A percentile compares a stretch with the other conserved stretches of the same genome.
Evolutionary conservation across 1,140 invertebrate genomes (phyloP).

Genomic region (Palaemon carinicauda): DNA sequence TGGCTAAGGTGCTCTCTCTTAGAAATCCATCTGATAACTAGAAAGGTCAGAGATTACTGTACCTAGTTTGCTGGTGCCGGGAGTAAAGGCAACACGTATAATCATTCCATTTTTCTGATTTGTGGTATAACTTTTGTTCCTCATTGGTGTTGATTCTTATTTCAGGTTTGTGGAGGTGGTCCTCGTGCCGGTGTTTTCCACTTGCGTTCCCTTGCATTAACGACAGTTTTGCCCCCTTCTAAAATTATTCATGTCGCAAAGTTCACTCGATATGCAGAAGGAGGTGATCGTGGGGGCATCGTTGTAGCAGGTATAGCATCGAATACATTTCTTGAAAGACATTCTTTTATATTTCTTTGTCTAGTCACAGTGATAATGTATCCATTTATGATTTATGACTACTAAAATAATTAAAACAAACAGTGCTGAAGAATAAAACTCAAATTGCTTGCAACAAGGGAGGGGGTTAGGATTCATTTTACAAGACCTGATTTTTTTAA

Average conservation of each 20-base stretch:
- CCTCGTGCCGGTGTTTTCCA: conserved; percentile 56
- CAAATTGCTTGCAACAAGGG: no score
- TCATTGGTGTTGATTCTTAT: background rate
- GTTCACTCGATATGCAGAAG: conserved; percentile 49
- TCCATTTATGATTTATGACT: no score
- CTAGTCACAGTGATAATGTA: background rate
- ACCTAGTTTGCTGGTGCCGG: no score
- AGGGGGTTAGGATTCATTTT: background rate
- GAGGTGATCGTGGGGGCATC: conserved; percentile 44
- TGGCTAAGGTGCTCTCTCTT: no score
- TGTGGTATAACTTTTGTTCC: background rate
- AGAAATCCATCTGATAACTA: no score
- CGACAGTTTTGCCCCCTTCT: conserved; percentile 41
- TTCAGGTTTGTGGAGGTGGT: conserved; percentile 56
- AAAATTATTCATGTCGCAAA: conserved; percentile 48
- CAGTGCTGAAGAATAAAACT: background rate
- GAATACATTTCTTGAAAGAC: background rate
- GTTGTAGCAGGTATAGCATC: conserved; percentile 42
- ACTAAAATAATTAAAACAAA: background rate
- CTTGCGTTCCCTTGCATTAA: conserved; percentile 50
- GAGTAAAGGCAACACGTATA: background rate
- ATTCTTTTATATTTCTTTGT: background rate
- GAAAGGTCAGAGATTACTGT: no score
- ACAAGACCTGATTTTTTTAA: no score
- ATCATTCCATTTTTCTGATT: background rate